Conservation (phyloP, 2,797 vertebrate genomes). For the Siniperca obscura region DNA sequence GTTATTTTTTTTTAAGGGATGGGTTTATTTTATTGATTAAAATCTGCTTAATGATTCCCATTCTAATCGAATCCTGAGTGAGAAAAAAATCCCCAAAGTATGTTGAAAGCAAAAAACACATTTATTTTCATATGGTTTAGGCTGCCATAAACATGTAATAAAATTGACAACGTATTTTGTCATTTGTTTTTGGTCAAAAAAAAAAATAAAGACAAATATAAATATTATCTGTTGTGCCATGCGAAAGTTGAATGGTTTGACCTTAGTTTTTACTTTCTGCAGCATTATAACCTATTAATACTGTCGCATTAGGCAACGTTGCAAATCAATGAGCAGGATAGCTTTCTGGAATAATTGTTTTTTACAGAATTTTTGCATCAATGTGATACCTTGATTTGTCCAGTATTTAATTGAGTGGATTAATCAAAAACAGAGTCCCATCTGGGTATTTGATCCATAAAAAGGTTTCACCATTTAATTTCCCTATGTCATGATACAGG, state of each 20-base stretch:
- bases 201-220: slow-evolving; percentile 15
- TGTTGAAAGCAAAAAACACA: slow-evolving; percentile 23
- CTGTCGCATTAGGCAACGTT: not conserved
- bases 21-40: slow-evolving; percentile 35
- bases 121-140: slow-evolving; percentile 30
- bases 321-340: slow-evolving; percentile 5
- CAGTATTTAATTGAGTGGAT: slow-evolving; percentile 2
- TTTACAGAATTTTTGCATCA: slow-evolving; percentile 42
- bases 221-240: slow-evolving; percentile 5
- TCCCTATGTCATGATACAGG: slow-evolving; percentile 8
- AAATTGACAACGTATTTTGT: slow-evolving; percentile 18
- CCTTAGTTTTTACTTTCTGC: slow-evolving; percentile 11
- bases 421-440: slow-evolving; percentile 8
- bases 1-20: slow-evolving; percentile 54
- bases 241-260: not conserved
- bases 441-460: slow-evolving; percentile 12
- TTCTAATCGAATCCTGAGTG: slow-evolving; percentile 51
- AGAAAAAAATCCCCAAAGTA: not conserved
- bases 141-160: slow-evolving; percentile 30
- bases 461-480: slow-evolving; percentile 25
- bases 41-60: slow-evolving; percentile 64
- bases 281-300: slow-evolving; percentile 4
- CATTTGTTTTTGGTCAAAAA: slow-evolving; percentile 32
- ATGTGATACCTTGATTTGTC: slow-evolving; percentile 47
- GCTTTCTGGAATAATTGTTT: not conserved